A percentile compares a stretch with the other conserved stretches of the same genome.
Evolutionary conservation across 2,113 vertebrate species (phyloP).

Genomic region (Zosterops borbonicus): DNA sequence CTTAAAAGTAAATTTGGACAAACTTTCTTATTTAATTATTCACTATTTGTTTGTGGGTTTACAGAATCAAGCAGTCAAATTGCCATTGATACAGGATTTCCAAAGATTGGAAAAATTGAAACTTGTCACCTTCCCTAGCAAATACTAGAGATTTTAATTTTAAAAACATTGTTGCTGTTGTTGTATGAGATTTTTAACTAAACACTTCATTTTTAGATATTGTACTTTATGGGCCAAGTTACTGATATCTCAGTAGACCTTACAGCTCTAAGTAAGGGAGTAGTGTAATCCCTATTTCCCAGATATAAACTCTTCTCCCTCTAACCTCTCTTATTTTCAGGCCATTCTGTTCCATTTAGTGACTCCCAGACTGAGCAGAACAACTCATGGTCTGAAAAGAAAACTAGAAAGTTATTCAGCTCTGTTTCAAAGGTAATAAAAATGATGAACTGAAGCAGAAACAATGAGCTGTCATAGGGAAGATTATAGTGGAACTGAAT

Average conservation of each 20-base stretch:
- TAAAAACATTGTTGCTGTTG: neutral
- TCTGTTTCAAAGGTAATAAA: conserved; percentile 24
- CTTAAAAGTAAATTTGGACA: neutral
- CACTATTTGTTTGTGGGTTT: neutral
- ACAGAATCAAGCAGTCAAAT: neutral
- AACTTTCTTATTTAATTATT: neutral
- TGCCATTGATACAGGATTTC: neutral
- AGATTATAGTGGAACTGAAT: neutral
- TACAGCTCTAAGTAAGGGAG: neutral
- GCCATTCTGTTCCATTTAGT: neutral
- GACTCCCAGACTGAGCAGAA: neutral
- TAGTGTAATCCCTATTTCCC: neutral
- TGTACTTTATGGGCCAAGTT: neutral
- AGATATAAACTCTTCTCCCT: neutral
- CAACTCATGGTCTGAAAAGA: neutral
- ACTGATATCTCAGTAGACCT: neutral
- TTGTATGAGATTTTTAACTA: neutral
- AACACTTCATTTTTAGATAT: neutral
- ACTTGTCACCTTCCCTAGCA: neutral
- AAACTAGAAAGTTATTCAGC: neutral
- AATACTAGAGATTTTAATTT: neutral
- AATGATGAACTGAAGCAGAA: conserved; percentile 18
- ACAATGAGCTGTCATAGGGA: neutral
- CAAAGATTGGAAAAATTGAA: neutral
- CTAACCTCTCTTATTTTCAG: neutral